These are phyloP conservation scores for Trichogramma evanescens DNA, from an alignment of 2,888 invertebrate genomes.

Conservation along the genomic window DNA sequence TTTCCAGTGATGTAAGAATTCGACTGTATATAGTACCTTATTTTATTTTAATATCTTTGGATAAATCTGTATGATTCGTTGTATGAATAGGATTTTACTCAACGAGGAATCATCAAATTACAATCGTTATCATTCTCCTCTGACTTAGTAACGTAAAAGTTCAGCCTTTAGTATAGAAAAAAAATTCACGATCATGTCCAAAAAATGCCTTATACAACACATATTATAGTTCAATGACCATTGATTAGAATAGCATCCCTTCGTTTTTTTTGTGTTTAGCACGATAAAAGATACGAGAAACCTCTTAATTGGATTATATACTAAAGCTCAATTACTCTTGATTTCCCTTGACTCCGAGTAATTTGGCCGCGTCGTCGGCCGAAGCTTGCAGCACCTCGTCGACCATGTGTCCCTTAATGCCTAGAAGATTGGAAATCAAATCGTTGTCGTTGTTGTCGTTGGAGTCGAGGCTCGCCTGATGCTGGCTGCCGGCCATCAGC, in stretches of 20 bases:
- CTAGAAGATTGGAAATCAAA: conserved; percentile 81
- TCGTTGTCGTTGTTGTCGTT: conserved; percentile 57
- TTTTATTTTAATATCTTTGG: not conserved
- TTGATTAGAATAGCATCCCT: not conserved
- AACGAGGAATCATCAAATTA: no score
- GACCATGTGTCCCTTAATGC: conserved; percentile 78
- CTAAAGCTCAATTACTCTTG: conserved; percentile 34
- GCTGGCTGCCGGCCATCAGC: conserved; percentile 22
- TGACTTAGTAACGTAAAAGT: no score
- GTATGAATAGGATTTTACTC: not conserved
- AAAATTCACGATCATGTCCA: not conserved
- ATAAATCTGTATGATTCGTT: not conserved
- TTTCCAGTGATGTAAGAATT: not conserved
- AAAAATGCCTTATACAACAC: no score
- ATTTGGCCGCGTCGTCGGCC: conserved; percentile 80
- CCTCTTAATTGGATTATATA: not conserved
- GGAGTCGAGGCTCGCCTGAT: conserved; percentile 34
- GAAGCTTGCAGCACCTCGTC: conserved; percentile 76
- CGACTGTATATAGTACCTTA: not conserved
- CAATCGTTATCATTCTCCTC: no score
- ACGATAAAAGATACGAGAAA: no score
- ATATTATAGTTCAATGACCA: no score
- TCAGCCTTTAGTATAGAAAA: not conserved
- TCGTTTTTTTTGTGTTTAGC: not conserved
- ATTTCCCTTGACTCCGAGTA: conserved; percentile 72